Percentiles rank a stretch among this genome's conserved stretches.
These are phyloP conservation scores for Noctilio leporinus DNA, from an alignment of 2,113 vertebrate genomes.

Conservation along the genomic window DNA sequence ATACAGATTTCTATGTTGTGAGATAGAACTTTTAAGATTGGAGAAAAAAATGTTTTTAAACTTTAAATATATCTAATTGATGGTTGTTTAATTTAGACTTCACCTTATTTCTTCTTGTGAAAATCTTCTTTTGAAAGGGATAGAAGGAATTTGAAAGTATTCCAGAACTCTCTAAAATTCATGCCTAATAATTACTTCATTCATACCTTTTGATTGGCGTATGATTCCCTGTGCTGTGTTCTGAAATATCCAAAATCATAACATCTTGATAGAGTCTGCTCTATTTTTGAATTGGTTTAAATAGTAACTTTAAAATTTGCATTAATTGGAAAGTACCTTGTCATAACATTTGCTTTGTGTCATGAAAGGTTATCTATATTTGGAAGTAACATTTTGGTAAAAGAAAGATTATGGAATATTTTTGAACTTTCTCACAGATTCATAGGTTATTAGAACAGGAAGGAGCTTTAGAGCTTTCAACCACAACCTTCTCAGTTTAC, in stretches of 20 bases:
- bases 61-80: background rate
- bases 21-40: background rate
- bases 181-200: slow-evolving; percentile 63
- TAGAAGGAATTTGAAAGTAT: slow-evolving; percentile 36
- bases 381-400: slow-evolving; percentile 72
- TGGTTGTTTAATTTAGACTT: background rate
- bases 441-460: slow-evolving; percentile 54
- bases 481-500: slow-evolving; percentile 40
- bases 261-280: slow-evolving; percentile 66
- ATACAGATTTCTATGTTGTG: background rate
- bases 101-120: background rate
- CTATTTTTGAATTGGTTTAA: slow-evolving; percentile 75
- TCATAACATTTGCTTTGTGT: slow-evolving; percentile 76
- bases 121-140: slow-evolving; percentile 41
- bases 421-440: slow-evolving; percentile 67
- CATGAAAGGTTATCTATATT: slow-evolving; percentile 75
- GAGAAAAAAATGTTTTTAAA: background rate
- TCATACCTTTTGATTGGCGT: slow-evolving; percentile 70
- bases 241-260: slow-evolving; percentile 67
- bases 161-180: slow-evolving; percentile 41
- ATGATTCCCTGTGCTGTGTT: slow-evolving; percentile 52
- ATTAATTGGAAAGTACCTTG: slow-evolving; percentile 74
- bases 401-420: slow-evolving; percentile 72
- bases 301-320: slow-evolving; percentile 72
- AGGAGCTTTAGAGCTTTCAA: slow-evolving; percentile 28